Evolutionary conservation across 1,140 invertebrate genomes (phyloP), one percentile per base, ranked within the genome.

Genomic region (Drosophila bocqueti): DNA sequence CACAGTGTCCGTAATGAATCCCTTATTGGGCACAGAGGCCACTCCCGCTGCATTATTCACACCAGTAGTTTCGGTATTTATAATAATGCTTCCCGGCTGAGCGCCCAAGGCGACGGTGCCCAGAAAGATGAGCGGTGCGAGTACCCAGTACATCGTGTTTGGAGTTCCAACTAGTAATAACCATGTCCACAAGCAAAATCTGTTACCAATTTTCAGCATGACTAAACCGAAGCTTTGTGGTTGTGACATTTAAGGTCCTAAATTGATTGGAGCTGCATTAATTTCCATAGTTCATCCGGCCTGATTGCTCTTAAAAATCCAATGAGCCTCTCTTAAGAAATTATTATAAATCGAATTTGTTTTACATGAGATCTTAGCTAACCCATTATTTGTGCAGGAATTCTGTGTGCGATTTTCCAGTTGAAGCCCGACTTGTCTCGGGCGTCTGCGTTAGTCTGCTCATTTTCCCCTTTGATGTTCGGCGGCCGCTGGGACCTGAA

Each of bases 401-500:
- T 18, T 59, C 26, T 7, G 50, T 40, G 42, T 31, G 40, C 40
- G 38, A 34, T 24, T 62, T 47, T 47, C 31, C 34, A 55, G 50
- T 26, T 57, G 13, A n/a, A 68, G 31, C 26, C 15, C n/a, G 13
- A 16, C 43, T 60, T 47, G 8, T n/a, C 13, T 21, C n/a, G 21
- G 43, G 10, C 46, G 63, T 29, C 5, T 29, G 26, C 5, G 26
- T 29, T 21, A 21, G 52, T 60, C 21, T 15, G 36, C 29, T 16
- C 24, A 8, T 31, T 21, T 49, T 40, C 46, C 18, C 13, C 42
- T 76, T 76, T 68, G 74, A 76, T n/a, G 21, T 38, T 50, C 71
- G 79, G 62, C 54, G 8, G 34, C 34, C 5, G 40, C 15, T 58
- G 65, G 58, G 10, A 61, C 29, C 75, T 82, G 43, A 86, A 86